phyloP scores from a whole-genome alignment of 1,140 invertebrate genomes.

The Dreissena rostriformis region DNA sequence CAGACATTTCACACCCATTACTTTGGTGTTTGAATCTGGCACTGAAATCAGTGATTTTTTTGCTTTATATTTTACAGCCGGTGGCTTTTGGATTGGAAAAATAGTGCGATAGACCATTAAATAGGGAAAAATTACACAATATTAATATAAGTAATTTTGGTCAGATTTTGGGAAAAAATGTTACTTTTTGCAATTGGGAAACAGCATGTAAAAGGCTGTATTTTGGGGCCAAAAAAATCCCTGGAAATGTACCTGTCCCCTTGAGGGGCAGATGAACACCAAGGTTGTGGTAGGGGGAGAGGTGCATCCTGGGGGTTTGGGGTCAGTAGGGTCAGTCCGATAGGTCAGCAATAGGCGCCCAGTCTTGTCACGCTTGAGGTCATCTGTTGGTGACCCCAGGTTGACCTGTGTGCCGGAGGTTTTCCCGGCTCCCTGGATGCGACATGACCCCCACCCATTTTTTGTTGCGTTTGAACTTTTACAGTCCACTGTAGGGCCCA shows the following conservation, averaged over 20 bases:
- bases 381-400: slow-evolving; percentile 58
- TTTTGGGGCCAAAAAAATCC: too few species aligned
- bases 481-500: slow-evolving; percentile 56
- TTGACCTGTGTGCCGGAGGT: slow-evolving; percentile 16
- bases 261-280: slow-evolving; percentile 72
- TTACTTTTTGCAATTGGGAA: too few species aligned
- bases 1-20: not conserved
- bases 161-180: too few species aligned
- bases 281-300: slow-evolving; percentile 69
- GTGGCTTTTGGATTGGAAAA: too few species aligned
- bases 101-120: too few species aligned
- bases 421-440: slow-evolving; percentile 31
- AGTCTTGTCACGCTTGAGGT: slow-evolving; percentile 52
- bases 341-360: slow-evolving; percentile 64
- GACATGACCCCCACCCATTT: slow-evolving; percentile 62
- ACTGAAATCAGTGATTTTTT: too few species aligned
- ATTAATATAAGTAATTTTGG: too few species aligned
- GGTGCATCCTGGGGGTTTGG: slow-evolving; percentile 63
- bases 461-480: not conserved
- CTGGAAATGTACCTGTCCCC: slow-evolving; percentile 69
- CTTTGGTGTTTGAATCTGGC: too few species aligned
- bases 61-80: too few species aligned
- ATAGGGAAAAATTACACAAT: too few species aligned
- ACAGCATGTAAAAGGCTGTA: too few species aligned
- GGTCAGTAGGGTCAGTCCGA: slow-evolving; percentile 33